Evolutionary conservation across 2,113 vertebrate genomes (phyloP), one percentile per base, ranked within the genome.

Genomic region (Seriola aureovittata): DNA sequence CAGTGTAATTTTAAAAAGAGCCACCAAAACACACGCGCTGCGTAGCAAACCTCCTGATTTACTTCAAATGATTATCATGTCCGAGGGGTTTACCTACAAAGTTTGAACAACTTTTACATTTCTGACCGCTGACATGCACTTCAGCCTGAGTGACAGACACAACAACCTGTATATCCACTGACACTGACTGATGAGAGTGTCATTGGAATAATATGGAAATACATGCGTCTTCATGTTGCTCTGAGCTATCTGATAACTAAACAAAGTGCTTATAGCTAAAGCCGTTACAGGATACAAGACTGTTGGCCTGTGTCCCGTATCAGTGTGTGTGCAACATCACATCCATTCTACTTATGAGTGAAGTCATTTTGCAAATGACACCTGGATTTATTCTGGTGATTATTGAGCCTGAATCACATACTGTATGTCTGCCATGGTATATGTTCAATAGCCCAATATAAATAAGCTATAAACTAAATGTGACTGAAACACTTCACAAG

Each of bases 121-220:
- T 59, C 19, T 36, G 2, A 67, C 3, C 64, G 12, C 16, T 55
- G 16, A 52, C 46, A 3, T 67, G 23, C 46, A 50, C 48, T 59
- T 29, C 3, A 11, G 23, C n/a, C 29, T 5, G 13, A 36, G 62
- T 55, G 55, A n/a, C 19, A 13, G 13, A 38, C 42, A 12, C 34
- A 4, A 74, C 32, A 59, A 59, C 60, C 14, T 57, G 48, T 5
- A 11, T 11, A 40, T 9, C 16, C 8, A 17, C 25, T 42, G 17
- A 52, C 14, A 10, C n/a, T 36, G 55, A 36, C 52, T 46, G 25
- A 25, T 38, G 32, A 23, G 14, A 14, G 14, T 3, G 34, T 21
- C 68, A 19, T 2, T 25, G 3, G 48, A 50, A 12, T 34, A 7
- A 59, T 38, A 50, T 71, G 69, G 38, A 75, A 70, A 81, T 23